A percentile compares a stretch with the other conserved stretches of the same genome.
Conservation (phyloP, 2,113 vertebrate genomes). For the Myrmophylax atrothorax region DNA sequence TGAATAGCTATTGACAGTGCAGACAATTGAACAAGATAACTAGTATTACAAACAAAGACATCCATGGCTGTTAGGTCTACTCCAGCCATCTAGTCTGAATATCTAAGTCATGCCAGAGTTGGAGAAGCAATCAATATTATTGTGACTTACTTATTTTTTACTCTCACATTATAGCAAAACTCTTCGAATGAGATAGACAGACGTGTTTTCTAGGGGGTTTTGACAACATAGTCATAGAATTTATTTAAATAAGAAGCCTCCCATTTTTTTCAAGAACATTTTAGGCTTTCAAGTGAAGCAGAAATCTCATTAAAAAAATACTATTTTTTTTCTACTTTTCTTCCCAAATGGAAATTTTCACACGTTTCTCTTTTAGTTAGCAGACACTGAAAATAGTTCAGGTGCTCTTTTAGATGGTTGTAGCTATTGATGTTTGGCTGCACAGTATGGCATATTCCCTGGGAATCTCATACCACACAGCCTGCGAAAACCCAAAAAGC, state of each 20-base stretch:
- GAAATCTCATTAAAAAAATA: neutral
- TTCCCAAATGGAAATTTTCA: neutral
- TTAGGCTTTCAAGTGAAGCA: neutral
- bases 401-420: neutral
- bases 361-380: neutral
- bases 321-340: neutral
- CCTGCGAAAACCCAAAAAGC: neutral
- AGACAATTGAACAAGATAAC: neutral
- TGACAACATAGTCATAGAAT: neutral
- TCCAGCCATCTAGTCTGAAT: neutral
- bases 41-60: neutral
- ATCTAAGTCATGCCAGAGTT: neutral
- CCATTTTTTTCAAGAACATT: neutral
- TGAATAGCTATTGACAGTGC: neutral
- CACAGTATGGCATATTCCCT: neutral
- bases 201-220: neutral
- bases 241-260: neutral
- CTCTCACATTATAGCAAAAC: neutral
- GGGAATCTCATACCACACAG: neutral
- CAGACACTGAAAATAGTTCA: neutral
- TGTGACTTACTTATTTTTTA: neutral
- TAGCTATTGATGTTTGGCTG: neutral
- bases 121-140: neutral
- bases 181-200: neutral
- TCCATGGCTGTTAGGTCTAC: neutral